Conservation (phyloP, 2,113 vertebrate genomes). For the Cygnus atratus region DNA sequence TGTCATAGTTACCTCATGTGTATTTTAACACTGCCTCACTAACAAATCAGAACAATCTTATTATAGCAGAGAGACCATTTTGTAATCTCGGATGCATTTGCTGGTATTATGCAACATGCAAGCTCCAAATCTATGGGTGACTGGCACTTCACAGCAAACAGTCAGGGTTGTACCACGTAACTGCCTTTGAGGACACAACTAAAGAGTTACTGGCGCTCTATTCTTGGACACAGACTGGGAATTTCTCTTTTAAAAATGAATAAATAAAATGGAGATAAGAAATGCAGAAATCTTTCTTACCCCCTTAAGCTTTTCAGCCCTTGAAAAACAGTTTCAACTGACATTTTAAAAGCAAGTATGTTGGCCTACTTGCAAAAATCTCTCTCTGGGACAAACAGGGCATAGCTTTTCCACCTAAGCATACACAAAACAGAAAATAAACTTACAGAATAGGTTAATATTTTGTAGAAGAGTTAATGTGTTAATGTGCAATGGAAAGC, state of each 20-base stretch:
- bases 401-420: background rate
- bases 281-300: background rate
- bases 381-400: constrained; percentile 20
- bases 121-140: constrained; percentile 24
- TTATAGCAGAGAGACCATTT: constrained; percentile 28
- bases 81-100: constrained; percentile 39
- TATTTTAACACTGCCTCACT: background rate
- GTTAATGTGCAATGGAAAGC: constrained; percentile 31
- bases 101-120: constrained; percentile 10
- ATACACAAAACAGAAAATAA: constrained; percentile 49
- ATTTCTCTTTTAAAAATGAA: background rate
- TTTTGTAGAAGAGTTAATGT: constrained; percentile 40
- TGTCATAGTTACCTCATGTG: background rate
- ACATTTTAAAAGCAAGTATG: background rate
- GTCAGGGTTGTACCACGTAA: background rate
- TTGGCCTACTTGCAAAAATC: constrained; percentile 43
- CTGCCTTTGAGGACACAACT: background rate
- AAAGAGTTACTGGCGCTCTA: background rate
- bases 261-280: background rate
- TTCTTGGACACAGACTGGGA: background rate
- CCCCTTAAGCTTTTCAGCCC: background rate
- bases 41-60: constrained; percentile 27
- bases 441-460: constrained; percentile 32
- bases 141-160: constrained; percentile 18
- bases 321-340: constrained; percentile 6